These are phyloP conservation scores for Pristionchus exspectatus DNA, from an alignment of 2,888 invertebrate genomes.

Conservation along the genomic window DNA sequence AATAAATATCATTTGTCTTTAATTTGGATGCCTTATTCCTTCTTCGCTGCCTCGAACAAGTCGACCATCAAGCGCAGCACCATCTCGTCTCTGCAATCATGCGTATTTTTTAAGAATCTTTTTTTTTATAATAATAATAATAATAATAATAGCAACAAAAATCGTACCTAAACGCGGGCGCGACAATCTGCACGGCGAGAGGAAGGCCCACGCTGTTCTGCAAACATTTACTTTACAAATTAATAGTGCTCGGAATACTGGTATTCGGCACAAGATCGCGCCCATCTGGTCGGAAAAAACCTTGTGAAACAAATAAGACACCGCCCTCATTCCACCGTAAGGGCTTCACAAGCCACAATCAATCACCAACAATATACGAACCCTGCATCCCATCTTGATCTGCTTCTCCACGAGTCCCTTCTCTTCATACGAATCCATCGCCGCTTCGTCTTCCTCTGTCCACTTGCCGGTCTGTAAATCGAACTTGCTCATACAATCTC, in stretches of 20 bases:
- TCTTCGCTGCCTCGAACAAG: slow-evolving; percentile 77
- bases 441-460: neutral
- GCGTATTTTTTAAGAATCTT: too few relatives aligned
- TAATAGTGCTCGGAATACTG: too few relatives aligned
- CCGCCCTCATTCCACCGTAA: too few relatives aligned
- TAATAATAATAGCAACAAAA: neutral
- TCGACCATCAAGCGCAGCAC: slow-evolving; percentile 80
- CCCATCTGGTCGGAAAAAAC: too few relatives aligned
- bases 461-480: neutral
- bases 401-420: slow-evolving; percentile 23
- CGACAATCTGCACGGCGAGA: neutral
- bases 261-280: too few relatives aligned
- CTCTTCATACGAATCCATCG: neutral
- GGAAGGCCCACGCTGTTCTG: slow-evolving; percentile 22
- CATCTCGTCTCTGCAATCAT: slow-evolving; percentile 55
- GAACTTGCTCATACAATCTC: too few relatives aligned
- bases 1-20: neutral
- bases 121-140: neutral
- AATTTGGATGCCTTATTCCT: slow-evolving; percentile 58
- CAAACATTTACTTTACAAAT: too few relatives aligned
- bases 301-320: too few relatives aligned
- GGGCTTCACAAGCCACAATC: too few relatives aligned
- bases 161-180: neutral
- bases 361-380: too few relatives aligned
- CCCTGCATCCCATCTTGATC: slow-evolving; percentile 11